phyloP scores from a whole-genome alignment of 2,888 invertebrate species.

The Melipona beecheii region DNA sequence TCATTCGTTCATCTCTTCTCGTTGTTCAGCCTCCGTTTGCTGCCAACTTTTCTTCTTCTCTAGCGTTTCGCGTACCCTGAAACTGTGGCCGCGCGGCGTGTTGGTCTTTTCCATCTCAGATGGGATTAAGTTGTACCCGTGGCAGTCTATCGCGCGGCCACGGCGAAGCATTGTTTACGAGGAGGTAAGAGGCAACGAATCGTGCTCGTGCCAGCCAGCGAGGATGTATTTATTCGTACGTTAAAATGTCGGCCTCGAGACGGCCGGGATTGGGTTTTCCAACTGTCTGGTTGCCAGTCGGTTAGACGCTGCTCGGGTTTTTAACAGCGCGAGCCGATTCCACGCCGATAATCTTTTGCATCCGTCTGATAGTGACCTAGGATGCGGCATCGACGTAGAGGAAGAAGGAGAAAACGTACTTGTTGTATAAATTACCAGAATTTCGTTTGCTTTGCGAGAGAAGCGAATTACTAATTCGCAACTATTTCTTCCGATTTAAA shows the following conservation, averaged over 20 bases:
- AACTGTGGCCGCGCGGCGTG: neutral
- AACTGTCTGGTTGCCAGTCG: neutral
- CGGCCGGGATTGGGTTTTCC: neutral
- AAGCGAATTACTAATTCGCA: too few species aligned
- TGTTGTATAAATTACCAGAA: too few species aligned
- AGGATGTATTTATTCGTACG: slow-evolving; percentile 23
- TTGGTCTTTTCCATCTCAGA: slow-evolving; percentile 20
- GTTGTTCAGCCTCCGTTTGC: neutral
- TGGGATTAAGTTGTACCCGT: slow-evolving; percentile 48
- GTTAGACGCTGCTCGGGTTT: neutral
- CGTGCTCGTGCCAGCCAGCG: slow-evolving; percentile 18
- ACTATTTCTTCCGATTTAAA: too few species aligned
- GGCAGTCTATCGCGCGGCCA: neutral
- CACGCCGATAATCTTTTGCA: slow-evolving; percentile 43
- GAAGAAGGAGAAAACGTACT: slow-evolving; percentile 1
- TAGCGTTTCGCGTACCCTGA: neutral
- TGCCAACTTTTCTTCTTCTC: neutral
- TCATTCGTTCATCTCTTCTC: slow-evolving; percentile 1
- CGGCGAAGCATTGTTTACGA: slow-evolving; percentile 40
- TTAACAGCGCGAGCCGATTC: slow-evolving; percentile 21
- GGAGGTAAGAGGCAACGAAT: slow-evolving; percentile 34
- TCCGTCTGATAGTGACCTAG: slow-evolving; percentile 42
- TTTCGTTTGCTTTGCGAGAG: too few species aligned
- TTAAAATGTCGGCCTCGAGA: slow-evolving; percentile 12
- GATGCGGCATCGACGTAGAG: slow-evolving; percentile 14